Percentiles rank a stretch among this genome's conserved stretches.
phyloP scores from a whole-genome alignment of 2,113 vertebrate genomes.

The Neoarius graeffei region DNA sequence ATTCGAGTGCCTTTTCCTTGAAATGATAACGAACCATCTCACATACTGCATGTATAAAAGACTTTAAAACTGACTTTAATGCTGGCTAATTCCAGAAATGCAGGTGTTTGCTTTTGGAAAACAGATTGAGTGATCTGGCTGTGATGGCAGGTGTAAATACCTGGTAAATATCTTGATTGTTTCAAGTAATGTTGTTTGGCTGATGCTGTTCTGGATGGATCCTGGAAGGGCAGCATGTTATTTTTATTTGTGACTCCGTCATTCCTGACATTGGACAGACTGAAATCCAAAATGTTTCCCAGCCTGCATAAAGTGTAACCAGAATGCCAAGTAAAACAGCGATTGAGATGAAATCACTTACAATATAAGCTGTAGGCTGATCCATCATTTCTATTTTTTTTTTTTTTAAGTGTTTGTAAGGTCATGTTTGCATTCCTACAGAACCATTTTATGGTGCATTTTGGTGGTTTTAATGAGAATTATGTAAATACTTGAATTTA shows the following conservation, averaged over 20 bases:
- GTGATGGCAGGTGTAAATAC: constrained; percentile 80
- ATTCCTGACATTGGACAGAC: constrained; percentile 71
- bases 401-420: neutral
- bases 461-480: neutral
- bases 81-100: too few species aligned
- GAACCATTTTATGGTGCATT: neutral
- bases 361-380: neutral
- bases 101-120: neutral
- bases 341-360: neutral
- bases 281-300: constrained; percentile 86
- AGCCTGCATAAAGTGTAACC: constrained; percentile 69
- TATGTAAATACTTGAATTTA: neutral
- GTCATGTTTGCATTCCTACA: neutral
- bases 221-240: constrained; percentile 65
- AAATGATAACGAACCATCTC: too few species aligned
- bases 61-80: neutral
- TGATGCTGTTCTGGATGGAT: constrained; percentile 71
- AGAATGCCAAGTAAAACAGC: neutral
- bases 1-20: too few species aligned
- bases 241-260: constrained; percentile 79
- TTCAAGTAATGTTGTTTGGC: constrained; percentile 93
- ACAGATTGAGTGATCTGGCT: constrained; percentile 68
- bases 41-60: neutral
- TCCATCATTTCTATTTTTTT: neutral
- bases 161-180: constrained; percentile 93